Evolutionary conservation across 2,797 vertebrate genomes (phyloP), one percentile per base, ranked within the genome.

Genomic region (Urophycis tenuis): DNA sequence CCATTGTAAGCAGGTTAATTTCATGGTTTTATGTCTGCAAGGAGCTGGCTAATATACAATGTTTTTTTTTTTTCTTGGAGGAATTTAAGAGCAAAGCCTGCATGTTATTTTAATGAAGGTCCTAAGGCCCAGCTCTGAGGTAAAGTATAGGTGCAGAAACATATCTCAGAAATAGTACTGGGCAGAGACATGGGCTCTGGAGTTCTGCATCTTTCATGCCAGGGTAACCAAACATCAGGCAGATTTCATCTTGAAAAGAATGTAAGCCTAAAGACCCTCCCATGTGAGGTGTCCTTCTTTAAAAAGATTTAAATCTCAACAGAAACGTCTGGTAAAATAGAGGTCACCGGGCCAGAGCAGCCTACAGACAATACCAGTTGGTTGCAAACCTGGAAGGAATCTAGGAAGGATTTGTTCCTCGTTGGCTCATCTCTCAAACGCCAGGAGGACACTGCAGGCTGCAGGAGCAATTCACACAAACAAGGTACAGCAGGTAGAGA

Each of bases 171-270:
- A 85, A 81, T 77, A 85, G 77, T 79, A 74, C 72, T 75, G 39
- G 80, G 85, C 80, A 87, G 87, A 73, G 39, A 71, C 69, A 79
- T 88, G 85, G 60, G 25, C 60, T 67, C 60, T 85, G 79, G 83
- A 83, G 84, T 90, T 89, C 88, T 83, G 81, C 83, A 86, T 89
- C 88, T 86, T 88, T 83, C 85, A 81, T 76, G 81, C 82, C 78
- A 77, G 84, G 73, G 77, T 80, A 84, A 85, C 88, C 88, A 91
- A 91, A 91, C 89, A 87, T 85, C 77, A 81, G 84, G 71, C 85
- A 79, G 83, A 80, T 91, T 92, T 91, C 89, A 92, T 91, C 91
- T 91, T 88, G 87, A 90, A 90, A 88, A 87, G 89, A 88, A 92
- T 88, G 87, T 85, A 90, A 87, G 87, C 86, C 89, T 86, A 86